Conservation (phyloP, 2,797 vertebrate species). For the Coracias cyanogaster region DNA sequence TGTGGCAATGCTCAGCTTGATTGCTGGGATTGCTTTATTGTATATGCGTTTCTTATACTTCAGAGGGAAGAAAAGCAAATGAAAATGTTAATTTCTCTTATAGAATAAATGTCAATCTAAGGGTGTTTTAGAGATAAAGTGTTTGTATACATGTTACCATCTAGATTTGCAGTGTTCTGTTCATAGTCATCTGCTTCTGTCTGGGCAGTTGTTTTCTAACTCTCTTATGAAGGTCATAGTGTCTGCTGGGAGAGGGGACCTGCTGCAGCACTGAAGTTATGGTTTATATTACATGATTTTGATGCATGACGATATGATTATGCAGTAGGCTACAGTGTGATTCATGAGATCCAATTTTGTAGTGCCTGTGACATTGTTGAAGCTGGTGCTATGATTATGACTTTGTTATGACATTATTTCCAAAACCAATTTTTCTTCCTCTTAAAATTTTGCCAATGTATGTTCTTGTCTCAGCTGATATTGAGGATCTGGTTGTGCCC, state of each 20-base stretch:
- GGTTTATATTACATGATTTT: conserved; percentile 8
- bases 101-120: not conserved
- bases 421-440: not conserved
- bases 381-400: conserved; percentile 23
- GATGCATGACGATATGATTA: conserved; percentile 10
- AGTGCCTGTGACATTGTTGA: not conserved
- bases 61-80: not conserved
- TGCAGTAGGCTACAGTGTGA: conserved; percentile 30
- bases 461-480: not conserved
- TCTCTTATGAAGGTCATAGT: not conserved
- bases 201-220: not conserved
- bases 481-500: not conserved
- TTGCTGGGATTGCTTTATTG: not conserved
- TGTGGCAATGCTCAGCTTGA: not conserved
- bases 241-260: not conserved
- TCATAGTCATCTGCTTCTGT: not conserved
- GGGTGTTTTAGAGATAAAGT: not conserved
- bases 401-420: conserved; percentile 23
- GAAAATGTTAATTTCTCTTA: not conserved
- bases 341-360: conserved; percentile 35
- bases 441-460: not conserved
- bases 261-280: conserved; percentile 7
- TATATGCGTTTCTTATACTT: not conserved
- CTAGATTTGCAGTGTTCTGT: not conserved
- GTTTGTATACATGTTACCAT: not conserved